These are phyloP conservation scores for Rhynchophorus ferrugineus DNA, from an alignment of 1,140 invertebrate species.

Conservation along the genomic window DNA sequence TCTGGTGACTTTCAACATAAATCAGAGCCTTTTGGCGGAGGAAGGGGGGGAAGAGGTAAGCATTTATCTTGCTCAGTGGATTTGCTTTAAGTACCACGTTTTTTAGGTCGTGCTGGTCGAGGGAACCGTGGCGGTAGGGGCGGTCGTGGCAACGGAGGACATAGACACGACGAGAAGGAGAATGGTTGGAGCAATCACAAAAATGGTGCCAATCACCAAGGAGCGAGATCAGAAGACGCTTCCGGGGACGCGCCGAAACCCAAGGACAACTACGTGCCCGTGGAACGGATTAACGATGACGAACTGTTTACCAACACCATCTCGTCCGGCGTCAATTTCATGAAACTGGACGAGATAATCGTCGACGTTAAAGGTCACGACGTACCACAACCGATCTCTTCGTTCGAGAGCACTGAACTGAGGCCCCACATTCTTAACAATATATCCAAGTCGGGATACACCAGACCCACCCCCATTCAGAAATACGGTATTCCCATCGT, in stretches of 20 bases:
- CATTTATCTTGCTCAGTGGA: neutral
- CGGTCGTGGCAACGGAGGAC: conserved; percentile 11
- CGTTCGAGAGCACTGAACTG: conserved; percentile 66
- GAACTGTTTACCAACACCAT: conserved; percentile 64
- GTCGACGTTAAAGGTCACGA: conserved; percentile 71
- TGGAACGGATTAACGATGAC: conserved; percentile 63
- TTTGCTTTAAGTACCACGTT: neutral
- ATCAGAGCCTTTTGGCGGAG: too few species aligned
- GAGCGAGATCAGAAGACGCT: conserved; percentile 4
- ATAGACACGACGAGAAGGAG: neutral
- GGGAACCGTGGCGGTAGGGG: conserved; percentile 20
- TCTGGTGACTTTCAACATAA: neutral
- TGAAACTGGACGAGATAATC: conserved; percentile 75
- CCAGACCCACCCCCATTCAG: conserved; percentile 87
- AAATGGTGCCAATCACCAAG: conserved; percentile 13
- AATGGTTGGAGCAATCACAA: conserved; percentile 5
- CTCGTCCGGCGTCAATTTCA: conserved; percentile 79
- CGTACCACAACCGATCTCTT: conserved; percentile 52
- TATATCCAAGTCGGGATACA: conserved; percentile 73
- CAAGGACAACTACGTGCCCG: conserved; percentile 72
- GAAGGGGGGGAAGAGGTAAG: neutral
- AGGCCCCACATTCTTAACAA: conserved; percentile 65
- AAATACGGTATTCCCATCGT: conserved; percentile 84
- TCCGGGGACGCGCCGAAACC: conserved; percentile 32
- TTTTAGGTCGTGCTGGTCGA: neutral